These are phyloP conservation scores for Psix sp. DNA, from an alignment of 1,140 invertebrate species.

Conservation along the genomic window DNA sequence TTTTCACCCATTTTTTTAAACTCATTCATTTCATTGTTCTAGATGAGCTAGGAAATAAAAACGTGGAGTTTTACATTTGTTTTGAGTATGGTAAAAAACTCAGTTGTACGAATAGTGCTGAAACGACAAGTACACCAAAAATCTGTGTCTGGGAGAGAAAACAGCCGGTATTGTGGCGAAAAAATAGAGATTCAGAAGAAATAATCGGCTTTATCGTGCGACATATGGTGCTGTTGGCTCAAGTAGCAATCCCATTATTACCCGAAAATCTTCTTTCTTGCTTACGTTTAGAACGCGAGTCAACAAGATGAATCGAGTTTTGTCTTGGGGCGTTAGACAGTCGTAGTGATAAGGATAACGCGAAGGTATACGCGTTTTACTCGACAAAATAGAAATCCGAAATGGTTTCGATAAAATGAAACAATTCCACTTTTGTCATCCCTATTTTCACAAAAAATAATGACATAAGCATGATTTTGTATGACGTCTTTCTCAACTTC, in stretches of 20 bases:
- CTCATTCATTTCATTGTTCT: too few species aligned
- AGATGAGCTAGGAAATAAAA: too few species aligned
- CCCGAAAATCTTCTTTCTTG: slow-evolving; percentile 13
- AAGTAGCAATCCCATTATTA: slow-evolving; percentile 32
- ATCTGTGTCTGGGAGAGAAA: too few species aligned
- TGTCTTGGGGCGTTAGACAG: slow-evolving; percentile 4
- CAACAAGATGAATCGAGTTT: slow-evolving; percentile 6
- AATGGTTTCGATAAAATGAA: slow-evolving; percentile 18
- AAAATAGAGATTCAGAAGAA: slow-evolving; percentile 1
- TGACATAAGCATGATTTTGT: too few species aligned
- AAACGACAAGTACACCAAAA: too few species aligned
- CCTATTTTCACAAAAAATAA: too few species aligned
- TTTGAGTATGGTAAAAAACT: too few species aligned
- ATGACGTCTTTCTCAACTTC: too few species aligned
- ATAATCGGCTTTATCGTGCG: slow-evolving; percentile 13
- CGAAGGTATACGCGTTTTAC: slow-evolving; percentile 3
- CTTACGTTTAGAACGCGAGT: slow-evolving; percentile 5
- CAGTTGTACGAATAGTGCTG: too few species aligned
- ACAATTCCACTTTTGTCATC: slow-evolving; percentile 11
- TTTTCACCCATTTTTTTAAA: too few species aligned
- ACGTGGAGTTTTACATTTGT: too few species aligned
- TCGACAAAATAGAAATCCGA: slow-evolving; percentile 8
- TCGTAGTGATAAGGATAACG: slow-evolving; percentile 33
- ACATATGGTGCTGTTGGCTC: slow-evolving; percentile 11
- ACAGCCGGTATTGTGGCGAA: too few species aligned